Base-by-base conservation (phyloP, 2,888 invertebrate species). In the Scelioninae gen. 2 region DNA sequence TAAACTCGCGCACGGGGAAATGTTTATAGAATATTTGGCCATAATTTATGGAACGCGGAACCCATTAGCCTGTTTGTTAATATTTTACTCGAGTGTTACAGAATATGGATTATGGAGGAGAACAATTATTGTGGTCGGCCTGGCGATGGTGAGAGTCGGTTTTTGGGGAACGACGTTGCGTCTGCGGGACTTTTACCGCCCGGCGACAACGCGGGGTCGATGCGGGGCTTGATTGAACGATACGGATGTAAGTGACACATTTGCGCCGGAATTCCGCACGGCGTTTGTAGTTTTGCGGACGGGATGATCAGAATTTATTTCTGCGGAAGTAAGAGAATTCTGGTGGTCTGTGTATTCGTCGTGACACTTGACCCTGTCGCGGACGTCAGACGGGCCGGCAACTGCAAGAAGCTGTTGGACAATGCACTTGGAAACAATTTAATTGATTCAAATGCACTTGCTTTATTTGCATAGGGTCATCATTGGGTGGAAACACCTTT, bases 1-100 rank as follows among this genome's bases (percentile, higher is more conserved):
- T 70, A 13, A 52, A 63, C 19, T 48, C 19, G 39, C 53, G 48
- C 41, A 41, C 33, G 16, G n/a, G 4, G 19, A 45, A 60, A 45
- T 46, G 37, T 53, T 53, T 61, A 53, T 39, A 18, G 11, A 43
- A 52, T 43, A 35, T 57, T 50, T 43, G 28, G 13, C 18, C 7
- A 13, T 50, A 50, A 67, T 67, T 50, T 18, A 57, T 57, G 41
- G 16, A 16, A 37, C 19, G 31, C 10, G 5, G n/a, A 13, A 22
- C 6, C 37, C 48, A 57, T 57, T 57, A 57, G 48, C 45, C 37
- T 16, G 43, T 9, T 35, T 28, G 11, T 50, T 31, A 50, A 61
- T 50, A 50, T 50, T 61, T 61, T 28, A 46, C 33, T 48, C 33
- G 9, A 6, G 6, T 25, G 25, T 25, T 6, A 43, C 11, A 11